Evolutionary conservation across 2,797 vertebrate species (phyloP).

Genomic region (Gouania willdenowi): DNA sequence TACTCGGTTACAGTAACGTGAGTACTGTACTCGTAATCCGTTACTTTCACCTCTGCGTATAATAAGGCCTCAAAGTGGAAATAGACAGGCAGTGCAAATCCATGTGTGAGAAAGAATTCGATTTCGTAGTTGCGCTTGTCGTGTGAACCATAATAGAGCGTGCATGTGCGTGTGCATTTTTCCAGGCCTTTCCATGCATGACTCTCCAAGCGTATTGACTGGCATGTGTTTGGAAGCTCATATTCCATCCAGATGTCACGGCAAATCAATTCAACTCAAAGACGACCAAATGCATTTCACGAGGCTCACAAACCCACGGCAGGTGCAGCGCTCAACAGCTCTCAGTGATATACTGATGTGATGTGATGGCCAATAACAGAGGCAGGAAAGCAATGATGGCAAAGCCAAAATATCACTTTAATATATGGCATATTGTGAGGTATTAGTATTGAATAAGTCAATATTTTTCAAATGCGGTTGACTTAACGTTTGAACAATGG

Average conservation of each 20-base stretch:
- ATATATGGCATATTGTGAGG: no score
- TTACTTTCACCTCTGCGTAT: no score
- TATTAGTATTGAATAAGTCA: no score
- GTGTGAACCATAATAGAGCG: conserved; percentile 27
- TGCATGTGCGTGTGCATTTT: conserved; percentile 20
- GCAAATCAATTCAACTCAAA: conserved; percentile 78
- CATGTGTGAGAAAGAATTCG: background rate
- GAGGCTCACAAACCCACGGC: conserved; percentile 60
- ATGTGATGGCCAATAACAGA: no score
- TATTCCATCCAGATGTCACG: conserved; percentile 80
- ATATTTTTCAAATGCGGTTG: no score
- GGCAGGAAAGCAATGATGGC: no score
- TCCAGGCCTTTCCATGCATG: conserved; percentile 40
- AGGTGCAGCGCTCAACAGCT: conserved; percentile 67
- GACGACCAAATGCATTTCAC: conserved; percentile 76
- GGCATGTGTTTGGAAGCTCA: conserved; percentile 72
- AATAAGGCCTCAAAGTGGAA: no score
- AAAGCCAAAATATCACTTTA: no score
- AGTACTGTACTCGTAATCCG: no score
- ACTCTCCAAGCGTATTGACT: conserved; percentile 59
- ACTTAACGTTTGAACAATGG: no score
- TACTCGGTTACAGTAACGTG: no score
- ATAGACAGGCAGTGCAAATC: background rate
- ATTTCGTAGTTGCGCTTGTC: conserved; percentile 5
- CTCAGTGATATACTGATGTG: no score